Conservation (phyloP, 2,797 vertebrate genomes). For the Lophotriccus pileatus region DNA sequence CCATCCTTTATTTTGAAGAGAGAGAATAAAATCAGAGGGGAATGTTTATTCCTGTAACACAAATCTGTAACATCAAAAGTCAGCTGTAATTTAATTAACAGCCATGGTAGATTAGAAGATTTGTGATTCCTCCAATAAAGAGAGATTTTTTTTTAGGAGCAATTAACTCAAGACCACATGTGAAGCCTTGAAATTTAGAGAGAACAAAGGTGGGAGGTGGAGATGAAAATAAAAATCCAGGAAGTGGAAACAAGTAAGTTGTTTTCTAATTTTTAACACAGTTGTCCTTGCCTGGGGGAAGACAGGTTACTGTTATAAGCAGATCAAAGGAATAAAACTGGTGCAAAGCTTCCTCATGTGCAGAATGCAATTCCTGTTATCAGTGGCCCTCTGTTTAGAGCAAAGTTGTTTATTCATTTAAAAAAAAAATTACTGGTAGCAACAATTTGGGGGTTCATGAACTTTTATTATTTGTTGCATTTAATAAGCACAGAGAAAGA, state of each 20-base stretch:
- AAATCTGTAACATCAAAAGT: neutral
- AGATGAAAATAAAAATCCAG: neutral
- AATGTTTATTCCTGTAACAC: slow-evolving; percentile 20
- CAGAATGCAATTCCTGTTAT: neutral
- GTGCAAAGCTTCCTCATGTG: neutral
- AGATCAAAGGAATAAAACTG: neutral
- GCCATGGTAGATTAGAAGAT: slow-evolving; percentile 30
- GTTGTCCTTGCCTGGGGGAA: neutral
- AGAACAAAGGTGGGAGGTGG: slow-evolving; percentile 7
- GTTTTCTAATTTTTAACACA: neutral
- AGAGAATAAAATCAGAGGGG: neutral
- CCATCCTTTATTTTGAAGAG: neutral
- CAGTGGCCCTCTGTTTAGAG: neutral
- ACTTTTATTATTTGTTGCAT: neutral
- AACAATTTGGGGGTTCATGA: neutral
- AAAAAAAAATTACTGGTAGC: neutral
- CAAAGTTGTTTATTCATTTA: neutral
- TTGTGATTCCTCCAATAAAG: neutral
- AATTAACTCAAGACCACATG: slow-evolving; percentile 46
- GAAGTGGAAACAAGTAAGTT: neutral
- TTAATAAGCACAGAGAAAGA: neutral
- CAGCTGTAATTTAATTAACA: slow-evolving; percentile 59
- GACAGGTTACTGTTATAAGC: neutral
- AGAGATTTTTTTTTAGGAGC: neutral
- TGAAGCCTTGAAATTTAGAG: slow-evolving; percentile 29